Evolutionary conservation across 2,113 vertebrate genomes (phyloP), one percentile per base, ranked within the genome.

Genomic region (Lagenorhynchus albirostris): DNA sequence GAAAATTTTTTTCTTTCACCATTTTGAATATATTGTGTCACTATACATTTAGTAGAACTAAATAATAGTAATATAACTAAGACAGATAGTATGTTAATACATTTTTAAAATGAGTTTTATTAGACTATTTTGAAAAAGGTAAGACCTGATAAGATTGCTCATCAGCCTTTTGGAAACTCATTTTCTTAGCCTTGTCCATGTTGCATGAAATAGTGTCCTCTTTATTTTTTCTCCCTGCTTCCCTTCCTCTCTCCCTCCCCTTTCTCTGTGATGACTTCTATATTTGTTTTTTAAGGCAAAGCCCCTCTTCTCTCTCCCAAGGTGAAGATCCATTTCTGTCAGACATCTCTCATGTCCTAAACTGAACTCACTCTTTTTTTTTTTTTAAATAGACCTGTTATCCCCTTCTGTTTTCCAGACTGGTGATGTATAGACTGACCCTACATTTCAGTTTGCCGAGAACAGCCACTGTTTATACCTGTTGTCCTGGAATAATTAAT

Each of bases 101-200:
- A 74, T 80, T 87, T 90, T 81, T 83, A 26, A 63, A 80, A 50
- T 87, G 25, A 68, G 41, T 87, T 80, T 62, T 53, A 89, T 79
- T 90, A 73, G 87, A 92, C 90, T 62, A 58, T 63, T 84, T 91
- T 87, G 68, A 62, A 94, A 73, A 94, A 53, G 29, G 74, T 65
- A 89, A 94, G 58, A 53, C 21, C 60, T 58, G 26, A 70, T 79
- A 20, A 81, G 21, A 65, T 33, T 68, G 14, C 33, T 79, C 7
- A n/a, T 62, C 17, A 62, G 31, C 4, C 26, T 62, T 94, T 29
- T 63, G 33, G 55, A 89, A 87, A 74, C 81, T 68, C 47, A 0
- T 62, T 79, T 91, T 77, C 84, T 58, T 77, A 77, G 23, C 58
- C 29, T 47, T 15, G 26, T 68, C 50, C 3, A 0, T 8, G 23